Conservation (phyloP, 2,888 invertebrate species). For the Epistrophe grossulariae region DNA sequence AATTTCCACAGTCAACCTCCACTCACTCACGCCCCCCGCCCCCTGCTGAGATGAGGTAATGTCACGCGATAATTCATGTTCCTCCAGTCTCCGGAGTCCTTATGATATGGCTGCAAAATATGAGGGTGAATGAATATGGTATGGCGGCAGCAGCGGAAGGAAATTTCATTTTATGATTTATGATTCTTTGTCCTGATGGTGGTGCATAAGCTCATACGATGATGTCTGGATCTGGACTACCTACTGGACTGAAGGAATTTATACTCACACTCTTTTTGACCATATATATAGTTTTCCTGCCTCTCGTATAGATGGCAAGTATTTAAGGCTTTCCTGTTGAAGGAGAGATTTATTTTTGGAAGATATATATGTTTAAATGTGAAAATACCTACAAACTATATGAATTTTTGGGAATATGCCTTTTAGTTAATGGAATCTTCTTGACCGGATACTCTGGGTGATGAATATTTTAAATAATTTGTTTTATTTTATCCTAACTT, state of each 20-base stretch:
- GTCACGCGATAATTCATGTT: slow-evolving; percentile 74
- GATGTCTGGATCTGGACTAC: slow-evolving; percentile 49
- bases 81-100: slow-evolving; percentile 60
- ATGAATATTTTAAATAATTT: slow-evolving; percentile 2
- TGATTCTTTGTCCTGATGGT: slow-evolving; percentile 59
- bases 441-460: neutral
- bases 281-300: neutral
- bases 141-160: slow-evolving; percentile 55
- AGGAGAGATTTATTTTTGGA: slow-evolving; percentile 7
- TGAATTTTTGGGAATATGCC: neutral
- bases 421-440: slow-evolving; percentile 9
- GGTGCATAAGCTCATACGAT: neutral
- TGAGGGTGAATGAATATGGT: slow-evolving; percentile 8
- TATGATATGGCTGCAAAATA: slow-evolving; percentile 25
- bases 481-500: neutral
- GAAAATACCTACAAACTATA: no score
- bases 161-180: slow-evolving; percentile 72
- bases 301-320: neutral
- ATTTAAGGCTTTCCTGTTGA: slow-evolving; percentile 28
- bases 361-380: neutral
- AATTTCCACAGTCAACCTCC: slow-evolving; percentile 17
- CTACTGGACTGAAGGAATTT: slow-evolving; percentile 37
- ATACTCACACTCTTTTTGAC: neutral
- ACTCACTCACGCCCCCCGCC: slow-evolving; percentile 36
- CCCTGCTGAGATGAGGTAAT: slow-evolving; percentile 67